Percentiles rank a stretch among this genome's conserved stretches.
These are phyloP conservation scores for Polydrusus cervinus DNA, from an alignment of 2,888 invertebrate genomes.

Conservation along the genomic window DNA sequence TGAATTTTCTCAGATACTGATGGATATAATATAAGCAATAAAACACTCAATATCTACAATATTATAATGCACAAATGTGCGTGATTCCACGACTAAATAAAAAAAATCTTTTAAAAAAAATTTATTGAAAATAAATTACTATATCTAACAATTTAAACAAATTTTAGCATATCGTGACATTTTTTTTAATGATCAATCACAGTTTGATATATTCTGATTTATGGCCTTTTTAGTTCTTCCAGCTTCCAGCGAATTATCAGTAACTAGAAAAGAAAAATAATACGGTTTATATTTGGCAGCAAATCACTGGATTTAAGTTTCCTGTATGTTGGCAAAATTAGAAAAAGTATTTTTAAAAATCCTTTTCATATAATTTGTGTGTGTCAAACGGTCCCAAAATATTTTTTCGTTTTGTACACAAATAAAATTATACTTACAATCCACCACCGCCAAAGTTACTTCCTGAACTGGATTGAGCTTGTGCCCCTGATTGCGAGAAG, in stretches of 20 bases:
- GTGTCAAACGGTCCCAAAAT: not conserved
- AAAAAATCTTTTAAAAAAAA: no score
- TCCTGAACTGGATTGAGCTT: conserved; percentile 31
- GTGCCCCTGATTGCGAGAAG: conserved; percentile 58
- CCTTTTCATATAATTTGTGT: not conserved
- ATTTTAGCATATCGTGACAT: no score
- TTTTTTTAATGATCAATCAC: not conserved
- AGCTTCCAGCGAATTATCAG: not conserved
- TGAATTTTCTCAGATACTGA: no score
- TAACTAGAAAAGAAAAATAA: not conserved
- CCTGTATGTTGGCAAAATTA: not conserved
- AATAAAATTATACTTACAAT: conserved; percentile 26
- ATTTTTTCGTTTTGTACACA: not conserved
- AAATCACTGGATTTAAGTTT: no score
- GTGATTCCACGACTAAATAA: no score
- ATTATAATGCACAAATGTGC: no score
- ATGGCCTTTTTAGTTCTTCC: conserved; percentile 1
- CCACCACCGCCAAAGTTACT: not conserved
- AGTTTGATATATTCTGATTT: not conserved
- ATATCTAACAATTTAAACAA: not conserved
- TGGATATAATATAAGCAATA: no score
- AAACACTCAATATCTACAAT: no score
- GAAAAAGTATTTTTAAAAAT: not conserved
- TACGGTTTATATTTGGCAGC: not conserved
- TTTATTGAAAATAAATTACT: conserved; percentile 21